These are phyloP conservation scores for Chloroceryle amazona DNA, from an alignment of 2,797 vertebrate genomes.

Conservation along the genomic window DNA sequence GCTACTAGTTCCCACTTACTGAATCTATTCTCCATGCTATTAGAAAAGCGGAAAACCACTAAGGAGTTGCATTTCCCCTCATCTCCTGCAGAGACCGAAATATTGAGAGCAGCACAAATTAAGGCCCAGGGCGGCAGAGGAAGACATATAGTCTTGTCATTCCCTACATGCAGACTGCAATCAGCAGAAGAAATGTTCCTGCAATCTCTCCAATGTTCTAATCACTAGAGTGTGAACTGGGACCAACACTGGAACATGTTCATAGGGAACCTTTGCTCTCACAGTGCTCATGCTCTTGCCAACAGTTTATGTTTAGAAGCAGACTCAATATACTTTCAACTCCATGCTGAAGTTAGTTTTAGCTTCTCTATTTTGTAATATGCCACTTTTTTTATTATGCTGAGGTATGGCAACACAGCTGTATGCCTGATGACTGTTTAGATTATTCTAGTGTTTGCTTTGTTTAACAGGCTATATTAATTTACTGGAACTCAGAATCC, in stretches of 20 bases:
- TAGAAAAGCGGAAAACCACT: neutral
- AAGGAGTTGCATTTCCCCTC: neutral
- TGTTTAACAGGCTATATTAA: neutral
- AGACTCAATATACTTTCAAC: neutral
- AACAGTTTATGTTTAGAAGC: neutral
- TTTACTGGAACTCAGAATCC: neutral
- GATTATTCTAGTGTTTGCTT: neutral
- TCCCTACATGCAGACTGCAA: neutral
- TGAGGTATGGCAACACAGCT: neutral
- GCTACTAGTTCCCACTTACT: neutral
- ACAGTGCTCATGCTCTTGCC: neutral
- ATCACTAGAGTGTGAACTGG: neutral
- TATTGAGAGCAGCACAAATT: neutral
- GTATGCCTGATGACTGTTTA: neutral
- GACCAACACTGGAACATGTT: neutral
- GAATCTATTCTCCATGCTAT: neutral
- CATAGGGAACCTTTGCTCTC: neutral
- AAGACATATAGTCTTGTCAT: neutral
- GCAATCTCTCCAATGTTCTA: neutral
- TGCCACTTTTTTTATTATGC: neutral
- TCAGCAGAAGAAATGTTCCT: neutral
- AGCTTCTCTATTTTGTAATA: neutral
- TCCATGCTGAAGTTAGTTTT: neutral
- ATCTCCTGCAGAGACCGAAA: neutral
- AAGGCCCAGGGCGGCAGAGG: neutral